Evolutionary conservation across 1,140 invertebrate species (phyloP).

Genomic region (Dreissena polymorpha): DNA sequence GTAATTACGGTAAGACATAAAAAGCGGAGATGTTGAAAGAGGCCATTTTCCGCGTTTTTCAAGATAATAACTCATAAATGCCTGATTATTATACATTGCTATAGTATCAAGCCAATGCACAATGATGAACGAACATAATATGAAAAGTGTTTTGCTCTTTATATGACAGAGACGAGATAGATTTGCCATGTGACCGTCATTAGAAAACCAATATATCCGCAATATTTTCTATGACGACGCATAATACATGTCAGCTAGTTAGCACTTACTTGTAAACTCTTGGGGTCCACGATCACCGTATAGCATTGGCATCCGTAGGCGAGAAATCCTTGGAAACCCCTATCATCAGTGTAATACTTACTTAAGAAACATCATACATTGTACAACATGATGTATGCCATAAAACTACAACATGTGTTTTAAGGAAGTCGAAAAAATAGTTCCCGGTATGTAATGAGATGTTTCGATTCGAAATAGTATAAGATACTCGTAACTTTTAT

Average conservation of each 20-base stretch:
- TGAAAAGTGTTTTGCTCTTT: neutral
- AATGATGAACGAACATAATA: neutral
- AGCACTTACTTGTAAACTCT: constrained; percentile 22
- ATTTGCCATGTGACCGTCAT: neutral
- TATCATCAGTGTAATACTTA: neutral
- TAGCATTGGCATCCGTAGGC: constrained; percentile 45
- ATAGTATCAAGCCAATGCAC: too few species aligned
- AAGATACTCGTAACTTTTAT: neutral
- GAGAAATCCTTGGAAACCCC: constrained; percentile 45
- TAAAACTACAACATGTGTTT: neutral
- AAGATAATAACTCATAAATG: too few species aligned
- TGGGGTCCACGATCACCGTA: constrained; percentile 32
- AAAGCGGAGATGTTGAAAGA: too few species aligned
- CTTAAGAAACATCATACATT: neutral
- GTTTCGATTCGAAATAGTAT: neutral
- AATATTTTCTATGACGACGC: neutral
- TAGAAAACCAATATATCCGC: neutral
- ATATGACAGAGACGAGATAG: neutral
- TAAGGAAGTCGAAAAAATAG: neutral
- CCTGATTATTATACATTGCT: too few species aligned
- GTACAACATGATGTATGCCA: neutral
- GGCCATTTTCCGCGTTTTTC: too few species aligned
- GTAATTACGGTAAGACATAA: too few species aligned
- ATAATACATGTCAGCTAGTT: neutral
- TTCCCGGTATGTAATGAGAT: neutral